A percentile compares a stretch with the other conserved stretches of the same genome.
These are phyloP conservation scores for Spilosoma lubricipeda DNA, from an alignment of 2,888 invertebrate genomes.

Conservation along the genomic window DNA sequence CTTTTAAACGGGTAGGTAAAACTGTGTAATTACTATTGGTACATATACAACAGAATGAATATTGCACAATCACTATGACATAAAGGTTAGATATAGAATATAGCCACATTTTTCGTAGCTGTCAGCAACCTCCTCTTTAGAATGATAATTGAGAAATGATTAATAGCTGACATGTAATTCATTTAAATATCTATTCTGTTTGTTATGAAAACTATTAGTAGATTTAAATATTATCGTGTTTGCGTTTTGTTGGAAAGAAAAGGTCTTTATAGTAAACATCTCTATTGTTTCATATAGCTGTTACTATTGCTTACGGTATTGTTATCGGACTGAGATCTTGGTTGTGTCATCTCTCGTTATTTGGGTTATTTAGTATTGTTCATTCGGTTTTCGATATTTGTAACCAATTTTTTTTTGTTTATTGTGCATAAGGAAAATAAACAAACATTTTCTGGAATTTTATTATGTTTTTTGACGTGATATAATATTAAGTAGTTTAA, in stretches of 20 bases:
- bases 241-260: conserved; percentile 11
- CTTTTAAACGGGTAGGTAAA: background rate
- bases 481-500: background rate
- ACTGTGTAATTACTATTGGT: background rate
- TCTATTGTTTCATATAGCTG: conserved; percentile 35
- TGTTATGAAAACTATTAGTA: conserved; percentile 15
- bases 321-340: conserved; percentile 6
- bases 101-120: background rate
- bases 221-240: conserved; percentile 4
- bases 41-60: conserved; percentile 6
- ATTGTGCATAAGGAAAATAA: background rate
- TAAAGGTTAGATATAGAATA: background rate
- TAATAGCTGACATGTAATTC: background rate
- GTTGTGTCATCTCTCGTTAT: conserved; percentile 3
- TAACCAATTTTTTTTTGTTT: background rate
- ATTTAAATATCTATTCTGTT: conserved; percentile 8
- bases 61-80: conserved; percentile 10
- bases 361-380: background rate
- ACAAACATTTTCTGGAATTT: background rate
- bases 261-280: conserved; percentile 25
- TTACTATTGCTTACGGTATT: conserved; percentile 13
- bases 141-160: conserved; percentile 7
- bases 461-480: background rate
- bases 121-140: background rate
- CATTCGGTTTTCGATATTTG: background rate